Percentiles rank a stretch among this genome's conserved stretches.
phyloP scores from a whole-genome alignment of 2,888 invertebrate species.

The Autographa pulchrina region DNA sequence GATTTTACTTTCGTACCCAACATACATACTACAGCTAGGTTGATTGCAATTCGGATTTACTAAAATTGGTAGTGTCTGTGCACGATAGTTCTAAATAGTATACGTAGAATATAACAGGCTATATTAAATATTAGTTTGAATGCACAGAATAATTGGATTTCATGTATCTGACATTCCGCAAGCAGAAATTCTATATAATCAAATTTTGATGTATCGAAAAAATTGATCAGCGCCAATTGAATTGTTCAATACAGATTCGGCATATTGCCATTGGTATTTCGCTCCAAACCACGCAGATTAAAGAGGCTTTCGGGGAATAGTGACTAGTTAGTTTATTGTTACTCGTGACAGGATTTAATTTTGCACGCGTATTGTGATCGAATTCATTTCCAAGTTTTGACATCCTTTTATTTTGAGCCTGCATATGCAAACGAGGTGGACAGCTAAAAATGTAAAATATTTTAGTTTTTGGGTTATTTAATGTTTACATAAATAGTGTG shows the following conservation, averaged over 20 bases:
- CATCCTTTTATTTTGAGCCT: slow-evolving; percentile 27
- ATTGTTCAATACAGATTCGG: slow-evolving; percentile 55
- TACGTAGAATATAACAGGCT: slow-evolving; percentile 3
- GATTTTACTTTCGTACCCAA: slow-evolving; percentile 48
- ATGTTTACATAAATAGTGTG: neutral
- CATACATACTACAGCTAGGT: slow-evolving; percentile 27
- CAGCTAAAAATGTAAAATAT: neutral
- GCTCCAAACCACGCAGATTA: slow-evolving; percentile 56
- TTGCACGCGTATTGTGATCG: slow-evolving; percentile 50
- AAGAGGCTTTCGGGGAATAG: slow-evolving; percentile 53
- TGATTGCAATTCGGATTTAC: slow-evolving; percentile 49
- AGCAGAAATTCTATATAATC: slow-evolving; percentile 18
- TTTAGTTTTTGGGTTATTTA: neutral
- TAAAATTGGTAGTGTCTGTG: slow-evolving; percentile 25
- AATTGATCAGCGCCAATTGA: slow-evolving; percentile 52
- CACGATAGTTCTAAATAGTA: slow-evolving; percentile 20
- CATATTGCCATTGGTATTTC: slow-evolving; percentile 58
- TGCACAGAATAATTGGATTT: slow-evolving; percentile 26
- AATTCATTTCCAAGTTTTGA: slow-evolving; percentile 39
- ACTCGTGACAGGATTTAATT: slow-evolving; percentile 58
- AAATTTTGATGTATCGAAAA: slow-evolving; percentile 39
- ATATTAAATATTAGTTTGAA: neutral
- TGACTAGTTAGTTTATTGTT: slow-evolving; percentile 61
- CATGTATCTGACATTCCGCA: slow-evolving; percentile 26
- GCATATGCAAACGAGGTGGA: slow-evolving; percentile 20